These are phyloP conservation scores for Resseliella maxima DNA, from an alignment of 2,888 invertebrate species.

Conservation along the genomic window DNA sequence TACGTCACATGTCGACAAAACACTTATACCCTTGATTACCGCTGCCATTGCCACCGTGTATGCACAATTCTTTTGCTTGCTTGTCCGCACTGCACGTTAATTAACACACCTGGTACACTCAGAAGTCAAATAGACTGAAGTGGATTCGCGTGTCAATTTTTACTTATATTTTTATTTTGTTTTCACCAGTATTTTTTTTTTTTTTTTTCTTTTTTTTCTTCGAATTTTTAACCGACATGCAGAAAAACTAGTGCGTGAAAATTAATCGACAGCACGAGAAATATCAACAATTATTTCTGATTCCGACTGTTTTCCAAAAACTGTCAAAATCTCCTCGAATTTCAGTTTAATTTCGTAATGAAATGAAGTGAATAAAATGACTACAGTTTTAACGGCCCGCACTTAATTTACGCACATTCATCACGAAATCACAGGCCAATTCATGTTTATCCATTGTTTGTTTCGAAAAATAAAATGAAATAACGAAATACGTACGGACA, in stretches of 20 bases:
- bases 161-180: not conserved
- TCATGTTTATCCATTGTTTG: conserved; percentile 37
- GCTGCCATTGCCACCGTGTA: not conserved
- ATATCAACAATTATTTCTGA: not conserved
- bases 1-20: conserved; percentile 18
- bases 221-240: not conserved
- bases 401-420: conserved; percentile 51
- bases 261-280: conserved; percentile 10
- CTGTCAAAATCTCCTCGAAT: conserved; percentile 18
- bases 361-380: conserved; percentile 27
- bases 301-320: not conserved
- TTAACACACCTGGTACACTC: conserved; percentile 54
- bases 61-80: not conserved
- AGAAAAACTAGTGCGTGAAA: not conserved
- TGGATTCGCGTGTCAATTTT: conserved; percentile 35
- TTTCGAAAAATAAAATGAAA: too few relatives aligned
- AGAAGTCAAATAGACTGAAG: conserved; percentile 30
- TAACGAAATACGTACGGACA: too few relatives aligned
- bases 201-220: not conserved
- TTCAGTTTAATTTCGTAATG: not conserved
- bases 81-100: not conserved
- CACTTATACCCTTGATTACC: not conserved
- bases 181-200: not conserved
- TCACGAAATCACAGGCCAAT: conserved; percentile 53
- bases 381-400: not conserved